Percentiles rank a stretch among this genome's conserved stretches.
Evolutionary conservation across 2,888 invertebrate species (phyloP).

Genomic region (Zygaena filipendulae): DNA sequence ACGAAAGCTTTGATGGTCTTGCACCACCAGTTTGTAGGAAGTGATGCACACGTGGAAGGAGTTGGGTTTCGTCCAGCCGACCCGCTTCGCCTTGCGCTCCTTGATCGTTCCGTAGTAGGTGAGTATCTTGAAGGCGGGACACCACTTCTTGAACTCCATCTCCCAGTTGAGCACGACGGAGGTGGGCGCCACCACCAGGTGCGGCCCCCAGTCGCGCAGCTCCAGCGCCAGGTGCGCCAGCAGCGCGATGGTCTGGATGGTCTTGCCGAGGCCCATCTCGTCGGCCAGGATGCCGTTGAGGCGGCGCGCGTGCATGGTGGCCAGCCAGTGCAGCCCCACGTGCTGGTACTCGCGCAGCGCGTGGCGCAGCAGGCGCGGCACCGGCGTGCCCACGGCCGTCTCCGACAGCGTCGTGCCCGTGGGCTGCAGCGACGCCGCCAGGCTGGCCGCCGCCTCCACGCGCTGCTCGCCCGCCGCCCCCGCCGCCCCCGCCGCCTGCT

Average conservation of each 20-base stretch:
- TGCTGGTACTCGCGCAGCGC: constrained; percentile 95
- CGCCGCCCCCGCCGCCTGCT: constrained; percentile 14
- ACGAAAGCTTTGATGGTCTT: constrained; percentile 97
- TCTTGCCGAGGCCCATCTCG: constrained; percentile 98
- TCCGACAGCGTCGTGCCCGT: constrained; percentile 97
- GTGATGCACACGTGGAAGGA: constrained; percentile 99
- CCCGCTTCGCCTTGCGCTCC: constrained; percentile 90
- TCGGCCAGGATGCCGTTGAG: constrained; percentile 96
- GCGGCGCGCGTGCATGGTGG: constrained; percentile 94
- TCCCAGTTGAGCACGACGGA: constrained; percentile 99
- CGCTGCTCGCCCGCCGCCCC: constrained; percentile 67
- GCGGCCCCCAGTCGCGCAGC: constrained; percentile 96
- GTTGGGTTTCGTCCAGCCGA: constrained; percentile 98
- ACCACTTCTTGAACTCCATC: constrained; percentile 99
- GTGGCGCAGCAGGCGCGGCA: constrained; percentile 93
- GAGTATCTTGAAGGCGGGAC: constrained; percentile 98
- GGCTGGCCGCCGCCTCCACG: constrained; percentile 91
- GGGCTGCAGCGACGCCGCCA: constrained; percentile 97
- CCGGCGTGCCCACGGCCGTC: constrained; percentile 85
- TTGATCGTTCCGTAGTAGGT: constrained; percentile 98
- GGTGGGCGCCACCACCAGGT: constrained; percentile 98
- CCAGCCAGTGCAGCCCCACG: constrained; percentile 97
- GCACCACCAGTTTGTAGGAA: constrained; percentile 97
- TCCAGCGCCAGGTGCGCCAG: constrained; percentile 95
- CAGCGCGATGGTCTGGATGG: constrained; percentile 96